Conservation (phyloP, 53 echinoderm and acorn worm genomes). For the Arbacia lixula region DNA sequence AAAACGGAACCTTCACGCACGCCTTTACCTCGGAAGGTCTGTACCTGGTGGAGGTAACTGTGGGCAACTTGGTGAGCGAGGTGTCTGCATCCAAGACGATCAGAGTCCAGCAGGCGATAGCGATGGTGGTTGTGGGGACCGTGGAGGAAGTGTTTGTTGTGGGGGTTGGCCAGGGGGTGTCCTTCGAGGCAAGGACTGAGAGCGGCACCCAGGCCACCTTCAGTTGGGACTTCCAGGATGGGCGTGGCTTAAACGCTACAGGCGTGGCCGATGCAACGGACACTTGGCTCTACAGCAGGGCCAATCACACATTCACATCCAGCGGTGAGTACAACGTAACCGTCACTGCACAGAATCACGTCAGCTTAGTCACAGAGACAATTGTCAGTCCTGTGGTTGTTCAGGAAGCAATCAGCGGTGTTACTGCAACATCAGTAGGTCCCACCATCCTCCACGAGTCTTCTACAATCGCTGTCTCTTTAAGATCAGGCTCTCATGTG, state of each 20-base stretch:
- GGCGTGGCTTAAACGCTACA: not conserved
- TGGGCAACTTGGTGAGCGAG: slow-evolving; percentile 71
- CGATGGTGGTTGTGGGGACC: slow-evolving; percentile 21
- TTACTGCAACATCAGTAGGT: slow-evolving; percentile 51
- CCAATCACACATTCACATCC: slow-evolving; percentile 71
- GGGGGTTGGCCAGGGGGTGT: slow-evolving; percentile 47
- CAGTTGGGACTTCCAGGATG: slow-evolving; percentile 68
- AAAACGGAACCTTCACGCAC: slow-evolving; percentile 4
- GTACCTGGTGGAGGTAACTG: slow-evolving; percentile 65
- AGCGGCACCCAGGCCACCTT: slow-evolving; percentile 67
- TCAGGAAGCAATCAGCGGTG: slow-evolving; percentile 54
- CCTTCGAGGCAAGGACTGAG: slow-evolving; percentile 49
- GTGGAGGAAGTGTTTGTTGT: slow-evolving; percentile 23
- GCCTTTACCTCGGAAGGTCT: slow-evolving; percentile 63
- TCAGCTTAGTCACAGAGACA: slow-evolving; percentile 45
- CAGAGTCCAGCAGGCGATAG: slow-evolving; percentile 65
- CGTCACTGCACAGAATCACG: slow-evolving; percentile 72
- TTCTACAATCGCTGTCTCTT: slow-evolving; percentile 49
- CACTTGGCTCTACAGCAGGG: slow-evolving; percentile 4
- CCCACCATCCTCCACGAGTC: slow-evolving; percentile 57
- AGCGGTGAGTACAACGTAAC: slow-evolving; percentile 71
- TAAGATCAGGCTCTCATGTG: slow-evolving; percentile 70
- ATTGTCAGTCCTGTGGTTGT: slow-evolving; percentile 11
- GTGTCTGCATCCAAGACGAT: slow-evolving; percentile 23
- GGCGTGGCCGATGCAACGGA: not conserved